Evolutionary conservation across 30 jellyfish, hydroid and myxozoan species (phyloP).

Genomic region (Phacellophora camtschatica): DNA sequence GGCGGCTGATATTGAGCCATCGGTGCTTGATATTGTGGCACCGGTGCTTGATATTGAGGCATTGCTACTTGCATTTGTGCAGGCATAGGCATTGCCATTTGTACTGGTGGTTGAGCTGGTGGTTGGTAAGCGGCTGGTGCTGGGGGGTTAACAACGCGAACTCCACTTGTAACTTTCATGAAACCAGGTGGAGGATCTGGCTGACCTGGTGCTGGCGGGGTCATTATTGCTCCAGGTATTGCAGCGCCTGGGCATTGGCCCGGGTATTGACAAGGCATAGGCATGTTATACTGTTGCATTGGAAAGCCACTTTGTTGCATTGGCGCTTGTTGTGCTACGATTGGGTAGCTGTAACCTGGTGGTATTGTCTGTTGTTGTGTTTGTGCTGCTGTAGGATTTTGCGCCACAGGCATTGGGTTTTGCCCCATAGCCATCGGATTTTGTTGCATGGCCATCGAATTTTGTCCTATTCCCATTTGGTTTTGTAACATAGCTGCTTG

Average conservation of each 20-base stretch:
- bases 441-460: conserved; percentile 7
- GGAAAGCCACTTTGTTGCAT: conserved; percentile 39
- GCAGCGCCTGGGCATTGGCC: conserved; percentile 52
- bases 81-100: background rate
- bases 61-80: too few relatives aligned
- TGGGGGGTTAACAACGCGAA: conserved; percentile 5
- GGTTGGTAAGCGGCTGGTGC: background rate
- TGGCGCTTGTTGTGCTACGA: conserved; percentile 22
- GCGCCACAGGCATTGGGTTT: background rate
- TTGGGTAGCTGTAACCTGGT: conserved; percentile 48
- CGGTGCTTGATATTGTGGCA: conserved; percentile 23
- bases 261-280: conserved; percentile 62
- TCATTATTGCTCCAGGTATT: conserved; percentile 33
- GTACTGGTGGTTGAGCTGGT: conserved; percentile 34
- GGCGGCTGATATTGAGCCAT: conserved; percentile 28
- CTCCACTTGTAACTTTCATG: conserved; percentile 48
- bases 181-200: conserved; percentile 45
- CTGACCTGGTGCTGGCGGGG: conserved; percentile 36
- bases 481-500: background rate
- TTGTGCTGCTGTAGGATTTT: conserved; percentile 40
- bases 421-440: conserved; percentile 6
- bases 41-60: conserved; percentile 50
- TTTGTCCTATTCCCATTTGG: background rate
- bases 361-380: conserved; percentile 52
- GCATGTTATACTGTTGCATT: conserved; percentile 53